Percentiles rank a stretch among this genome's conserved stretches.
These are phyloP conservation scores for Cliona cf. orientalis DNA, from an alignment of 37 sponge, comb jelly and placozoan genomes.

Conservation along the genomic window DNA sequence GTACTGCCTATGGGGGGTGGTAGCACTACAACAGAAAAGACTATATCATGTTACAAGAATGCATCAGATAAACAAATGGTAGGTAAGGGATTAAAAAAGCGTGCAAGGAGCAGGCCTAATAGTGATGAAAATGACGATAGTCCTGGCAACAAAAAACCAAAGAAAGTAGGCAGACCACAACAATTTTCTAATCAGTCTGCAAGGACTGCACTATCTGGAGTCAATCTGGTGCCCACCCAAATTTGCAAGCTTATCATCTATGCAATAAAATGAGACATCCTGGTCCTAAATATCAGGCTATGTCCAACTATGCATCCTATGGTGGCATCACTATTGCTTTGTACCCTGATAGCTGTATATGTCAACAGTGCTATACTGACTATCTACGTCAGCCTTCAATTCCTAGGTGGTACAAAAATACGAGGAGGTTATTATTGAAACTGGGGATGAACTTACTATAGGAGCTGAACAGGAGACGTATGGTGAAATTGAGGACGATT, in stretches of 20 bases:
- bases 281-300: background rate
- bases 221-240: background rate
- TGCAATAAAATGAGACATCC: background rate
- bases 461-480: background rate
- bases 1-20: background rate
- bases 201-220: background rate
- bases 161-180: background rate
- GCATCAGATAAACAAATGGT: too few relatives aligned
- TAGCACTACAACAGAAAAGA: background rate
- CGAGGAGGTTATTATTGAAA: background rate
- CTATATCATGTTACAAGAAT: too few relatives aligned
- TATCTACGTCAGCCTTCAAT: background rate
- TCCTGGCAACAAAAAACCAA: too few relatives aligned
- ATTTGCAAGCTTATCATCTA: background rate
- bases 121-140: background rate
- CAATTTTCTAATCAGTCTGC: background rate
- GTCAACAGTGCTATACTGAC: background rate
- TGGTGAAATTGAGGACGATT: background rate
- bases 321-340: background rate
- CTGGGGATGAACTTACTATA: background rate
- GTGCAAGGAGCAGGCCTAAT: background rate
- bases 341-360: background rate
- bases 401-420: background rate
- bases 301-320: background rate
- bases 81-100: background rate